Percentiles rank a stretch among this genome's conserved stretches.
These are phyloP conservation scores for Naja naja DNA, from an alignment of 2,113 vertebrate species.

Conservation along the genomic window DNA sequence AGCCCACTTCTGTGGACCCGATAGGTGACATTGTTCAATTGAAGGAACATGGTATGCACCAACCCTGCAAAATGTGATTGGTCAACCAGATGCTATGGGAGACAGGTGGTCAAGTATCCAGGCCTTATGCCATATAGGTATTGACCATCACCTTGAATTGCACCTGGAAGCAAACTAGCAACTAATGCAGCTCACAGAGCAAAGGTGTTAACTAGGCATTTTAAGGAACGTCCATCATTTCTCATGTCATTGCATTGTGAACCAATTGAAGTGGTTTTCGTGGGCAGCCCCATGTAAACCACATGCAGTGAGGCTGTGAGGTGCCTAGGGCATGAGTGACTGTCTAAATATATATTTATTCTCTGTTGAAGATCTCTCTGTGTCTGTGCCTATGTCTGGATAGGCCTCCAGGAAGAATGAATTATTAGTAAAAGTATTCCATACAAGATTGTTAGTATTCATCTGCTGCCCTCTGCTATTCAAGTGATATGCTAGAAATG, in stretches of 20 bases:
- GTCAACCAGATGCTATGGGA: background rate
- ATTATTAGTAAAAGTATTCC: background rate
- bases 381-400: background rate
- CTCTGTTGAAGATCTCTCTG: background rate
- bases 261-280: background rate
- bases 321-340: background rate
- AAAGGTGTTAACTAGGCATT: background rate
- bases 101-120: background rate
- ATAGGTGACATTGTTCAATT: background rate
- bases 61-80: background rate
- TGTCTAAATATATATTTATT: background rate
- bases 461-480: background rate
- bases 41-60: background rate
- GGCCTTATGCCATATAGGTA: background rate
- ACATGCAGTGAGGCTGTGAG: background rate
- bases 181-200: background rate
- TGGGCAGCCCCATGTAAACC: background rate
- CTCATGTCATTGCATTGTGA: background rate
- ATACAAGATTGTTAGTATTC: background rate
- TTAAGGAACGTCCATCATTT: background rate
- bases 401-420: background rate
- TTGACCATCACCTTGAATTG: background rate
- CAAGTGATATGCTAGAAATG: fast-evolving
- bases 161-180: background rate
- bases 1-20: background rate